Evolutionary conservation across 2,113 vertebrate genomes (phyloP).

Genomic region (Mus musculus): GRCm39 chr5:4131001-4131500

Average conservation of each 20-base stretch:
- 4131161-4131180: not conserved
- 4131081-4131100: not conserved
- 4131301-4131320: not conserved
- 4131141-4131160: not conserved
- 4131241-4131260: not conserved
- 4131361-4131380: not conserved
- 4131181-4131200: not conserved
- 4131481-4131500: not conserved
- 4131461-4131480: not conserved
- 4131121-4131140: not conserved
- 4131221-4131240: not conserved
- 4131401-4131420: not conserved
- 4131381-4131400: not conserved
- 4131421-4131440: not conserved
- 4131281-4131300: not conserved
- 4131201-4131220: not conserved
- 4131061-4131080: not conserved
- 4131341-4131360: not conserved
- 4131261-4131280: not conserved
- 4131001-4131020: not conserved
- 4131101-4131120: not conserved
- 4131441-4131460: conserved; percentile 25
- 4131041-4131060: not conserved
- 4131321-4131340: not conserved
- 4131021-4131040: conserved; percentile 4